Evolutionary conservation across 2,113 vertebrate genomes (phyloP).

Genomic region (Hippocampus zosterae): DNA sequence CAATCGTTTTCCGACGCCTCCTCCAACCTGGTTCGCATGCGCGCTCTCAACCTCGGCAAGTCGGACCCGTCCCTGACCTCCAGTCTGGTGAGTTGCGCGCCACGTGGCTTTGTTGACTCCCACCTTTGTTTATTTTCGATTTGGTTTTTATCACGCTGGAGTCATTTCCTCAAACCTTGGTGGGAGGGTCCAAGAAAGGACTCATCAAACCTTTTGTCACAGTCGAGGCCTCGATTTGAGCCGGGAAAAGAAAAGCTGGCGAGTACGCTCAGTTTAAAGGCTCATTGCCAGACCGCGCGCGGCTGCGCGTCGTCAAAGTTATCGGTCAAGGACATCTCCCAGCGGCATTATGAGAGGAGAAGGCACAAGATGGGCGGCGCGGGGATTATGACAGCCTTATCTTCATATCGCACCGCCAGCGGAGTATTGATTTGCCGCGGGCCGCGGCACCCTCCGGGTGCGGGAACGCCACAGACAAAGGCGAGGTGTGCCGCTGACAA

Average conservation of each 20-base stretch:
- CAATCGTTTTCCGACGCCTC: slow-evolving; percentile 74
- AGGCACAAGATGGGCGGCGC: slow-evolving; percentile 44
- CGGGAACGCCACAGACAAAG: background rate
- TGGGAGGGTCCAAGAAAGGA: too few relatives aligned
- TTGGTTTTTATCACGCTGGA: too few relatives aligned
- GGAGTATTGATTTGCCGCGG: slow-evolving; percentile 88
- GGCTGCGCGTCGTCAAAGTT: slow-evolving; percentile 7
- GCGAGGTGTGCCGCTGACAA: background rate
- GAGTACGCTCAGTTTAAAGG: background rate
- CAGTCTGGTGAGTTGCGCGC: slow-evolving; percentile 76
- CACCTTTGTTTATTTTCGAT: background rate
- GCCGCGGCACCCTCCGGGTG: background rate
- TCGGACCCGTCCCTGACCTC: slow-evolving; percentile 89
- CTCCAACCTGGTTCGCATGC: slow-evolving; percentile 91
- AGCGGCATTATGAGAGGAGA: slow-evolving; percentile 70
- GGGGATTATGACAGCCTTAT: slow-evolving; percentile 79
- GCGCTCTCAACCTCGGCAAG: slow-evolving; percentile 84
- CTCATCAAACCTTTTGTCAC: too few relatives aligned
- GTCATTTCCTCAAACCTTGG: too few relatives aligned
- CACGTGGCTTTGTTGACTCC: background rate
- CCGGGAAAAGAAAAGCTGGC: too few relatives aligned
- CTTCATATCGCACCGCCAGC: slow-evolving; percentile 80
- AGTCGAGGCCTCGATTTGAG: too few relatives aligned
- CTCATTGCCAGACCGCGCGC: background rate
- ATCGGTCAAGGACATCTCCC: slow-evolving; percentile 73